A percentile compares a stretch with the other conserved stretches of the same genome.
These are phyloP conservation scores for Misgurnus anguillicaudatus DNA, from an alignment of 2,113 vertebrate species.

Conservation along the genomic window DNA sequence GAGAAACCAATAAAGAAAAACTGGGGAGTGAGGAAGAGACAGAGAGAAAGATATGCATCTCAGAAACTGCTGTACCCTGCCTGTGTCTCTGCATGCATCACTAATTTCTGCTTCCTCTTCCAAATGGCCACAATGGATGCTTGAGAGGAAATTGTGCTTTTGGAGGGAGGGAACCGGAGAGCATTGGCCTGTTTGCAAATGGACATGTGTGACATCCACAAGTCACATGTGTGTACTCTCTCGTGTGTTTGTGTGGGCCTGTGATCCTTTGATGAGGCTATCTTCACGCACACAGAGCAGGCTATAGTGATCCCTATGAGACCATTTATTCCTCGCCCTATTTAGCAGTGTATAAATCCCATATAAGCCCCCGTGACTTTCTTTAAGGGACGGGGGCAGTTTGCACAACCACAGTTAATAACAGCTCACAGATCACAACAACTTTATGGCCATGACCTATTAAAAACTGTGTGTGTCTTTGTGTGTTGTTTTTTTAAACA, in stretches of 20 bases:
- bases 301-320: slow-evolving; percentile 61
- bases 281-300: slow-evolving; percentile 27
- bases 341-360: slow-evolving; percentile 62
- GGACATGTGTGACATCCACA: slow-evolving; percentile 67
- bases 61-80: slow-evolving; percentile 5
- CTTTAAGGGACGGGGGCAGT: slow-evolving; percentile 9
- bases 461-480: neutral
- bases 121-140: slow-evolving; percentile 67
- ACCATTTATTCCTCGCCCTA: slow-evolving; percentile 69
- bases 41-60: slow-evolving; percentile 7
- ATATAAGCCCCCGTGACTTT: slow-evolving; percentile 31
- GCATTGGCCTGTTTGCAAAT: slow-evolving; percentile 67
- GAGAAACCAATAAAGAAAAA: slow-evolving; percentile 7
- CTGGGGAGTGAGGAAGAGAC: neutral
- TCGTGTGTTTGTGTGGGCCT: slow-evolving; percentile 36
- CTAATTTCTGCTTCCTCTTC: slow-evolving; percentile 55
- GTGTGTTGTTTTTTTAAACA: neutral
- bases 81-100: slow-evolving; percentile 68
- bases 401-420: slow-evolving; percentile 15
- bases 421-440: slow-evolving; percentile 25
- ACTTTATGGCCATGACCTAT: neutral
- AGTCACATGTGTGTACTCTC: slow-evolving; percentile 45
- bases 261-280: slow-evolving; percentile 38
- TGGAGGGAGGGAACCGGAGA: slow-evolving; percentile 53
- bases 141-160: slow-evolving; percentile 65